These are phyloP conservation scores for Sciurus niger DNA, from an alignment of 2,113 vertebrate genomes.

Conservation along the genomic window DNA sequence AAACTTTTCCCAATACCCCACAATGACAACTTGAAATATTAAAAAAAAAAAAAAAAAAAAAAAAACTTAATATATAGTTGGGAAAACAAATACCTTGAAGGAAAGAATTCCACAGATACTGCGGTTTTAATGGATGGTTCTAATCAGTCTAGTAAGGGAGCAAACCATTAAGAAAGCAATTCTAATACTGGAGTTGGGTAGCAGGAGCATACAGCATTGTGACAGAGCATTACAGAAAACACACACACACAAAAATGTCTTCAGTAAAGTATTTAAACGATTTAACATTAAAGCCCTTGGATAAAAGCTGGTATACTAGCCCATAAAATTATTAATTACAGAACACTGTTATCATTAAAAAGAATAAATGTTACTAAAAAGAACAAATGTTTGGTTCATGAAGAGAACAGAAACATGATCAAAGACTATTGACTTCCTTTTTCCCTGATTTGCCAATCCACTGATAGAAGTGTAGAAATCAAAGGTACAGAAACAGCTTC, in stretches of 20 bases:
- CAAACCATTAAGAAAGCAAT: not conserved
- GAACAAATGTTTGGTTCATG: constrained; percentile 18
- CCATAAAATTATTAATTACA: constrained; percentile 50
- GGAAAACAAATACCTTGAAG: not conserved
- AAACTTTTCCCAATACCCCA: too few relatives aligned
- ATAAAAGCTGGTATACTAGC: constrained; percentile 37
- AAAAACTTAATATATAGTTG: not conserved
- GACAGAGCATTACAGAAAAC: too few relatives aligned
- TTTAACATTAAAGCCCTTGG: constrained; percentile 48
- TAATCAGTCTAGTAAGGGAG: not conserved
- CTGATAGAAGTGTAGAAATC: constrained; percentile 25
- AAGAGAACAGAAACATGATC: constrained; percentile 14
- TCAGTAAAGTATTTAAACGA: constrained; percentile 21
- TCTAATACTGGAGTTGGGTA: too few relatives aligned
- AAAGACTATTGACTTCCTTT: constrained; percentile 26
- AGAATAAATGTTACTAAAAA: not conserved
- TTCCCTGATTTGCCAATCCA: constrained; percentile 26
- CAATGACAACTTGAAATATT: too few relatives aligned
- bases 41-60: too few relatives aligned
- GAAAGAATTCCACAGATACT: not conserved
- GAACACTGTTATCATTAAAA: constrained; percentile 1
- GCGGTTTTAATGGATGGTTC: not conserved
- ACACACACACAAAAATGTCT: not conserved
- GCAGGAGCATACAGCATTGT: not conserved
- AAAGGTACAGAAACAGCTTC: not conserved